Conservation (phyloP, 2,113 vertebrate species). For the Centropus bengalensis region DNA sequence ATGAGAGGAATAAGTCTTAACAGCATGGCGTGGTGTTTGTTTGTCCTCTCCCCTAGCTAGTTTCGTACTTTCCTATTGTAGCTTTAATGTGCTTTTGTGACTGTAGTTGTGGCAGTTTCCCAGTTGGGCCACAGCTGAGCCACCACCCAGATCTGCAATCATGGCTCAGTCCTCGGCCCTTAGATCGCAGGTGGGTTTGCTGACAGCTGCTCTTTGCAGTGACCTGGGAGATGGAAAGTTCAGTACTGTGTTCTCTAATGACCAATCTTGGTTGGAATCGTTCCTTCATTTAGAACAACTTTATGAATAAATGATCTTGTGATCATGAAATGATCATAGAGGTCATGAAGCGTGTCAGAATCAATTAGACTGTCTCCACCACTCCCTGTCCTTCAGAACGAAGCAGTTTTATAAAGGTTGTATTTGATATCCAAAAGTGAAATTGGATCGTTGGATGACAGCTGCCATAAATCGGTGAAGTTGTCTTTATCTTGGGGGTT, state of each 20-base stretch:
- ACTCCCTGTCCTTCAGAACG: background rate
- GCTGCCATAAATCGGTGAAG: background rate
- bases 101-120: background rate
- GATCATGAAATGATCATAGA: background rate
- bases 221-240: background rate
- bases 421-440: background rate
- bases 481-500: background rate
- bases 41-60: constrained; percentile 8
- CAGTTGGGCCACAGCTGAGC: background rate
- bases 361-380: background rate
- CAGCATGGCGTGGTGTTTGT: constrained; percentile 22
- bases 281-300: background rate
- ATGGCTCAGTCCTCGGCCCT: background rate
- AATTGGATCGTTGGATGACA: background rate
- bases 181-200: background rate
- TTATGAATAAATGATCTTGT: background rate
- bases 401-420: background rate
- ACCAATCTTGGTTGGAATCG: background rate
- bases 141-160: background rate
- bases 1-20: constrained; percentile 48
- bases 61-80: background rate
- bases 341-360: background rate
- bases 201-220: background rate
- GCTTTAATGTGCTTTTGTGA: background rate
- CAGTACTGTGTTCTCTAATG: background rate